Percentiles rank a stretch among this genome's conserved stretches.
Conservation (phyloP, 1,140 invertebrate species). For the Temnothorax nylanderi region DNA sequence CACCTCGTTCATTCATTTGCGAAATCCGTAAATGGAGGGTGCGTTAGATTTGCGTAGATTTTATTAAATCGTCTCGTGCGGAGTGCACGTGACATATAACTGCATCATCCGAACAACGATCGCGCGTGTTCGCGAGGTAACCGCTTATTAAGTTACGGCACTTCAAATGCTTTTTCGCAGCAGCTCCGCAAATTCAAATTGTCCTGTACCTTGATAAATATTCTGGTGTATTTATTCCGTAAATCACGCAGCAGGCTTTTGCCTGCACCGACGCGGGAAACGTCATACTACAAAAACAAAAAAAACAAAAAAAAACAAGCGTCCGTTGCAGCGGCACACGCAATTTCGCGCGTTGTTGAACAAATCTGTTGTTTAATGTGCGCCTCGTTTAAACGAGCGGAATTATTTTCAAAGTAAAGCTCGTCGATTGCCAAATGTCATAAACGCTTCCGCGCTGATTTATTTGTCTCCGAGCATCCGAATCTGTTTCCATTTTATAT, state of each 20-base stretch:
- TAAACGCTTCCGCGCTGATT: neutral
- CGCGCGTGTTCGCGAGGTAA: constrained; percentile 2
- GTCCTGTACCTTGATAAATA: constrained; percentile 23
- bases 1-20: constrained; percentile 14
- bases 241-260: constrained; percentile 35
- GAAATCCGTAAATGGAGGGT: constrained; percentile 31
- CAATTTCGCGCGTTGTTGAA: constrained; percentile 37
- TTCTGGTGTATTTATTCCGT: constrained; percentile 38
- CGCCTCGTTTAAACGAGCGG: neutral
- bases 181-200: constrained; percentile 39
- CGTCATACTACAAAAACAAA: neutral
- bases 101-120: neutral
- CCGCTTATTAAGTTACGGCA: constrained; percentile 8
- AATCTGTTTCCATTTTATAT: neutral
- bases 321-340: neutral
- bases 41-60: constrained; percentile 12
- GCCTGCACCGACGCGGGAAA: neutral
- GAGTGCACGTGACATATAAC: neutral
- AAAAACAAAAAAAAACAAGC: constrained; percentile 15
- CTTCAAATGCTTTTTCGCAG: constrained; percentile 29
- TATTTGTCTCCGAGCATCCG: neutral
- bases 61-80: constrained; percentile 8
- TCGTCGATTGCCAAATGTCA: neutral
- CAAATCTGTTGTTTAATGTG: constrained; percentile 44
- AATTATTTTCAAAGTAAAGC: constrained; percentile 33